Evolutionary conservation across 2,797 vertebrate genomes (phyloP).

Genomic region (Anolis apletophallus): DNA sequence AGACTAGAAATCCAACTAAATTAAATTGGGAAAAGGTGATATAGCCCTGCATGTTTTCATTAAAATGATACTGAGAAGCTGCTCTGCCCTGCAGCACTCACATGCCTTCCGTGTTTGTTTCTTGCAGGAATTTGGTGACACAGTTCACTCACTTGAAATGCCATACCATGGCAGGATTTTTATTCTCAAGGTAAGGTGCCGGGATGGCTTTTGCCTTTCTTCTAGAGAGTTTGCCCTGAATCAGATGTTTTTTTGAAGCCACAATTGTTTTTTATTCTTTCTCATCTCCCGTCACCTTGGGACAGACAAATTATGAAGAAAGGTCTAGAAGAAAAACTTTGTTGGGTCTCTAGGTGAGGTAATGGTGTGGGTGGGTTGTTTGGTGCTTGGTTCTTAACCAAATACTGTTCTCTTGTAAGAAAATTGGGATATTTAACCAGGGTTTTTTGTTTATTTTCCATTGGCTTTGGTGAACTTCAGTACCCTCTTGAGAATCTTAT

Average conservation of each 20-base stretch:
- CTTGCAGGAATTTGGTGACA: slow-evolving; percentile 88
- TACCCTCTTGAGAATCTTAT: too few relatives aligned
- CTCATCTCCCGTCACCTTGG: neutral
- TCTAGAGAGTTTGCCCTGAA: accelerated
- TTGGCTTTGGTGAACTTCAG: neutral
- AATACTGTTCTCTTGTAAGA: neutral
- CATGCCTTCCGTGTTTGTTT: slow-evolving; percentile 18
- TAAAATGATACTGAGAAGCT: neutral
- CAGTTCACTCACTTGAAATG: slow-evolving; percentile 92
- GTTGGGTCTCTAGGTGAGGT: neutral
- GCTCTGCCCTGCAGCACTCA: neutral
- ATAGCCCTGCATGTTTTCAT: neutral
- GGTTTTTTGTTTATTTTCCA: neutral
- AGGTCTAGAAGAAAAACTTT: neutral
- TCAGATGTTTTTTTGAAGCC: neutral
- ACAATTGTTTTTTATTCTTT: neutral
- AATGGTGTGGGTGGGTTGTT: neutral
- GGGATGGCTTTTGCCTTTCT: neutral
- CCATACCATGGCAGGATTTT: slow-evolving; percentile 95
- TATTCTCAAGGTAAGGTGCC: slow-evolving; percentile 91
- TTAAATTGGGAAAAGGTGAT: neutral
- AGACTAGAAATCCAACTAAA: neutral
- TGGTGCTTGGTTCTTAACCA: neutral
- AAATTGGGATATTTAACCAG: neutral
- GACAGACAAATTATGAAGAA: neutral